Percentiles rank a stretch among this genome's conserved stretches.
Evolutionary conservation across 2,888 invertebrate genomes (phyloP).

Genomic region (Caenorhabditis sulstoni): DNA sequence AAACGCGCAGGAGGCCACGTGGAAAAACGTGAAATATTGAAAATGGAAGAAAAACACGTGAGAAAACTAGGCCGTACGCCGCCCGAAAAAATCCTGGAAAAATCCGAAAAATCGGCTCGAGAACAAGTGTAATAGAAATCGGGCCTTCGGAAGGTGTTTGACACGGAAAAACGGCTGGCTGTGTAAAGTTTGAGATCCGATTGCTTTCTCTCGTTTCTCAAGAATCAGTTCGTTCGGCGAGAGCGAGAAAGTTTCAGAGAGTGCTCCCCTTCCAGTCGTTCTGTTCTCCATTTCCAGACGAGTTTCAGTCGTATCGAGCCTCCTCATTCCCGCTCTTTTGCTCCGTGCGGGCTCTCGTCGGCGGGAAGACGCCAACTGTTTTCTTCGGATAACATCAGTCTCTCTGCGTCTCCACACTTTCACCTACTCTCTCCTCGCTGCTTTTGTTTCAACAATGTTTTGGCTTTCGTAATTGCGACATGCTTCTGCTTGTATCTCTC

Average conservation of each 20-base stretch:
- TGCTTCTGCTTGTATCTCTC: slow-evolving; percentile 12
- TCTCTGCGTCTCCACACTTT: slow-evolving; percentile 28
- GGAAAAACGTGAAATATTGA: too few relatives aligned
- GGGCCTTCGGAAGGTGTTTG: slow-evolving; percentile 13
- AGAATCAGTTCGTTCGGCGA: too few relatives aligned
- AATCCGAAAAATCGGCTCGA: neutral
- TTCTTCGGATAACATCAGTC: slow-evolving; percentile 38
- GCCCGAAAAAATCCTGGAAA: too few relatives aligned
- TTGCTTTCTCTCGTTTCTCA: neutral
- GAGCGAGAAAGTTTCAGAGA: too few relatives aligned
- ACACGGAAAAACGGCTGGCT: slow-evolving; percentile 1
- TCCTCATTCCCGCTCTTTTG: neutral
- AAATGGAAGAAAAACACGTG: neutral
- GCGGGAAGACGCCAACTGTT: slow-evolving; percentile 40
- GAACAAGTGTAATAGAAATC: slow-evolving; percentile 6
- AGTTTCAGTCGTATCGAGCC: neutral
- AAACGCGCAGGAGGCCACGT: neutral
- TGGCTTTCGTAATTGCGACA: slow-evolving; percentile 53
- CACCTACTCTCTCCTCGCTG: slow-evolving; percentile 18
- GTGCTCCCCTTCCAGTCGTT: neutral
- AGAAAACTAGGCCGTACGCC: too few relatives aligned
- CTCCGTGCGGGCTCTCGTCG: slow-evolving; percentile 1
- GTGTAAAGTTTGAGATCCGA: slow-evolving; percentile 8
- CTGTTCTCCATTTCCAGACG: neutral
- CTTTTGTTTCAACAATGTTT: slow-evolving; percentile 55